A percentile compares a stretch with the other conserved stretches of the same genome.
Evolutionary conservation across 2,888 invertebrate genomes (phyloP).

Genomic region (Amiota minor): DNA sequence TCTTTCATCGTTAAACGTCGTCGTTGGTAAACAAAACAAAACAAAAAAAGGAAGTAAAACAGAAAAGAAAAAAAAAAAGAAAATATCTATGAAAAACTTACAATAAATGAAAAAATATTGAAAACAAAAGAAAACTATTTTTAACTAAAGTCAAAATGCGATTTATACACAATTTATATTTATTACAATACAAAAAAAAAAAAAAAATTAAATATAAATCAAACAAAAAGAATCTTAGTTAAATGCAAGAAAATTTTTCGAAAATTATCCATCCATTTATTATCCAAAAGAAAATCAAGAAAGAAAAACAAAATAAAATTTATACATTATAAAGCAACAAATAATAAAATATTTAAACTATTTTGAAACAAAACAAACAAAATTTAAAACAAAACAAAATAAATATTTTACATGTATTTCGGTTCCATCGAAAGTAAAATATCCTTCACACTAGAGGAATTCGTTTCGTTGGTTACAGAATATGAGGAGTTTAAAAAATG

Average conservation of each 20-base stretch:
- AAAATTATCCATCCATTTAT: constrained; percentile 34
- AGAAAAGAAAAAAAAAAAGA: constrained; percentile 28
- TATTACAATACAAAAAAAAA: constrained; percentile 20
- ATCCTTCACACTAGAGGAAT: too few relatives aligned
- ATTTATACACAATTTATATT: constrained; percentile 28
- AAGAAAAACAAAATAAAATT: constrained; percentile 30
- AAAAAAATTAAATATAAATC: constrained; percentile 27
- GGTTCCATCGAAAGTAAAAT: too few relatives aligned
- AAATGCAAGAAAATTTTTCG: constrained; percentile 27
- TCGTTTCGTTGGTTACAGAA: too few relatives aligned
- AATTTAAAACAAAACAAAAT: constrained; percentile 56
- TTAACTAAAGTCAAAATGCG: constrained; percentile 6
- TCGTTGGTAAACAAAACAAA: constrained; percentile 33
- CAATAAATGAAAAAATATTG: background rate
- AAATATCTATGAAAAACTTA: background rate
- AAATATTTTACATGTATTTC: too few relatives aligned
- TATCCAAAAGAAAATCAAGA: constrained; percentile 36
- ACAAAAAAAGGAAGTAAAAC: background rate
- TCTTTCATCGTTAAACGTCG: constrained; percentile 22
- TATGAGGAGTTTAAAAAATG: too few relatives aligned
- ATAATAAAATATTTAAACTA: constrained; percentile 14
- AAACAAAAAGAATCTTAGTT: constrained; percentile 39
- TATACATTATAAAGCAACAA: constrained; percentile 10
- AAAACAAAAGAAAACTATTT: constrained; percentile 19
- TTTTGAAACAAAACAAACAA: constrained; percentile 33